These are phyloP conservation scores for Aphrocallistes beatrix DNA, from an alignment of 37 sponge, comb jelly and placozoan species.

Conservation along the genomic window DNA sequence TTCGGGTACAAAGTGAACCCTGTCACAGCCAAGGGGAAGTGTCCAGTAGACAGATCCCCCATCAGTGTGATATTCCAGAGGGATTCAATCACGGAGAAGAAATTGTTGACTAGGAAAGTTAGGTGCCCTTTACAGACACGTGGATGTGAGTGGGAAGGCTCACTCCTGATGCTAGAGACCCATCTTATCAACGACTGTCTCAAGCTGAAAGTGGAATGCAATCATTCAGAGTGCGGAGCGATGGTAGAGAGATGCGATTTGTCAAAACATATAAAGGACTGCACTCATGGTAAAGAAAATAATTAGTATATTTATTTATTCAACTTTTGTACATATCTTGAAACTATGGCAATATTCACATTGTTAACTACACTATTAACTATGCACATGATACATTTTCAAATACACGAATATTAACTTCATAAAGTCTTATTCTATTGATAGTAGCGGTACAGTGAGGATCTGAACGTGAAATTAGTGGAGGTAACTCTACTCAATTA, in stretches of 20 bases:
- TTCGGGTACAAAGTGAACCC: not conserved
- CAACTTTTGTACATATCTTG: too few species aligned
- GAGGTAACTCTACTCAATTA: too few species aligned
- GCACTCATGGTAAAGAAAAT: too few species aligned
- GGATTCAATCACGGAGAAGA: not conserved
- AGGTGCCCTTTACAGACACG: not conserved
- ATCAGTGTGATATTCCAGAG: not conserved
- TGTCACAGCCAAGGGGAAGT: not conserved
- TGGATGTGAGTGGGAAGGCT: not conserved
- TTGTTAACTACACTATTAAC: too few species aligned
- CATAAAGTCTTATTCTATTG: too few species aligned
- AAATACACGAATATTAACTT: too few species aligned
- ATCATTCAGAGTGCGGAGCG: not conserved
- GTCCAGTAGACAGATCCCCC: not conserved
- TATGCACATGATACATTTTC: too few species aligned
- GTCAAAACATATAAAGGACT: too few species aligned
- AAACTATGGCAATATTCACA: too few species aligned
- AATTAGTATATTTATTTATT: too few species aligned
- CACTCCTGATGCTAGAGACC: not conserved
- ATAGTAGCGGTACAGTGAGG: too few species aligned
- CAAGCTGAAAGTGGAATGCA: not conserved
- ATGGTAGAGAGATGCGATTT: not conserved
- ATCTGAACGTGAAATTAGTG: too few species aligned
- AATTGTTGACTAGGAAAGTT: not conserved
- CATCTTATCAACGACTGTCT: not conserved